phyloP scores from a whole-genome alignment of 1,140 invertebrate species.

The Bombus affinis region DNA sequence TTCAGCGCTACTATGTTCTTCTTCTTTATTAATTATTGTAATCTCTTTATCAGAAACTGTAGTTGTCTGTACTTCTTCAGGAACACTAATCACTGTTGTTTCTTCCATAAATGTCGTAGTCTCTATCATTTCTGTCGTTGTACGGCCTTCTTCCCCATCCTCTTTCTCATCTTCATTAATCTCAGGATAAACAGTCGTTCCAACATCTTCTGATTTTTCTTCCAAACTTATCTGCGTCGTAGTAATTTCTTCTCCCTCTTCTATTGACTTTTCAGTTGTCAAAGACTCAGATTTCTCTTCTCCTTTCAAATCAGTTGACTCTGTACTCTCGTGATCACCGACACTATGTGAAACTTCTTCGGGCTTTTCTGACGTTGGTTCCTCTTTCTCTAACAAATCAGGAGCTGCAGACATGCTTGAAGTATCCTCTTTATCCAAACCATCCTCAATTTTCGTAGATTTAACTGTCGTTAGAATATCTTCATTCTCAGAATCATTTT shows the following conservation, averaged over 20 bases:
- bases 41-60: not conserved
- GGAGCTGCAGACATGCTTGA: not conserved
- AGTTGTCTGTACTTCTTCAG: slow-evolving; percentile 12
- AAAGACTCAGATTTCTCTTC: not conserved
- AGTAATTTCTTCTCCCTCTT: not conserved
- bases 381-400: not conserved
- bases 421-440: slow-evolving; percentile 3
- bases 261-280: not conserved
- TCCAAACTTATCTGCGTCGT: slow-evolving; percentile 7
- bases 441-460: slow-evolving; percentile 10
- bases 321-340: not conserved
- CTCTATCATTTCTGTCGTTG: slow-evolving; percentile 26
- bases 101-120: slow-evolving; percentile 32
- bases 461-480: not conserved
- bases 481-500: not conserved
- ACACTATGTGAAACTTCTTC: not conserved
- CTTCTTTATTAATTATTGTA: not conserved
- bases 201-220: not conserved
- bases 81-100: not conserved
- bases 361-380: slow-evolving; percentile 36
- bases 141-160: slow-evolving; percentile 17
- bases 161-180: slow-evolving; percentile 8
- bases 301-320: not conserved
- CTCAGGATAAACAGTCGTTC: not conserved
- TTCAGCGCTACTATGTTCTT: not conserved